Percentiles rank a stretch among this genome's conserved stretches.
Conservation (phyloP, 2,113 vertebrate species). For the zebrafish (Danio rerio) region DNA sequence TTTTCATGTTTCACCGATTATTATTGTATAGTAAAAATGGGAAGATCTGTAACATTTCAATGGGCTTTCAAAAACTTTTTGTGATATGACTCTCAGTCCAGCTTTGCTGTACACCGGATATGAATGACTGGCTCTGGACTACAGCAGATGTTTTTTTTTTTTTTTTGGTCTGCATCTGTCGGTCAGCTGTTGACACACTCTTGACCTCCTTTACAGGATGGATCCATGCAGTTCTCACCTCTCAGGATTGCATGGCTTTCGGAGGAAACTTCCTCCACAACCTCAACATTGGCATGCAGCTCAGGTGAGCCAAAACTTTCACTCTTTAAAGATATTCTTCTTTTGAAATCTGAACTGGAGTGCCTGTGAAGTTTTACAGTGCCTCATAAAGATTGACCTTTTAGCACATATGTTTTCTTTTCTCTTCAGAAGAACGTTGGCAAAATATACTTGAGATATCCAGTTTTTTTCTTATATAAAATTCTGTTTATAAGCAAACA, state of each 20-base stretch:
- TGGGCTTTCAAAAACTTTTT: not conserved
- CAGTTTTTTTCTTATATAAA: too few species aligned
- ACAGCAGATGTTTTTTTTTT: not conserved
- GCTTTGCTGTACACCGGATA: not conserved
- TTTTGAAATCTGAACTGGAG: not conserved
- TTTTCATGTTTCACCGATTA: too few species aligned
- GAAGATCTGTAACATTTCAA: too few species aligned
- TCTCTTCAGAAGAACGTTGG: too few species aligned
- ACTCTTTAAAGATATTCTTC: too few species aligned
- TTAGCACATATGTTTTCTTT: too few species aligned
- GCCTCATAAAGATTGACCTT: not conserved
- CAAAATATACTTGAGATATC: too few species aligned
- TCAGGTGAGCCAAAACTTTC: constrained; percentile 82
- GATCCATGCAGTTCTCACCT: constrained; percentile 98
- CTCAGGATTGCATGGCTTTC: constrained; percentile 99
- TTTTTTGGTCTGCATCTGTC: constrained; percentile 12
- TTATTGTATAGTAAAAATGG: too few species aligned
- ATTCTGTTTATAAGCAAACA: too few species aligned
- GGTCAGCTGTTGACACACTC: constrained; percentile 42
- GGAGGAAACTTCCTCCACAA: constrained; percentile 99
- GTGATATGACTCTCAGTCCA: constrained; percentile 3
- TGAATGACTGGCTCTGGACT: too few species aligned
- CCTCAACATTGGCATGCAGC: constrained; percentile 99
- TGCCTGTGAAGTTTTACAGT: not conserved
- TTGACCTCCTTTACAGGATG: constrained; percentile 83